Percentiles rank a stretch among this genome's conserved stretches.
Conservation (phyloP, 2,797 vertebrate species). For the Cyprinodon diabolis region DNA sequence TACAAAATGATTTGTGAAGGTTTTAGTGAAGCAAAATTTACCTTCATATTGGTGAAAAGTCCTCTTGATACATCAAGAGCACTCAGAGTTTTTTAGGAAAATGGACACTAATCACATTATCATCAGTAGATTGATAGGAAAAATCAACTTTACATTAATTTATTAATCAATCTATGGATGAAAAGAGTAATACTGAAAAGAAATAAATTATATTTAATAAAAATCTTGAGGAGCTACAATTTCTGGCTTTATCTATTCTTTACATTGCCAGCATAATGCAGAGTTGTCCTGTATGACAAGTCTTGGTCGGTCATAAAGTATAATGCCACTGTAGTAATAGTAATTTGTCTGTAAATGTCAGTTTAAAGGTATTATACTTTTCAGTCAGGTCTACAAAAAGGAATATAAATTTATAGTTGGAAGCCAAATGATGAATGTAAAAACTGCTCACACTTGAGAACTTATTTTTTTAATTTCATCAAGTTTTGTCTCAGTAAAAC, state of each 20-base stretch:
- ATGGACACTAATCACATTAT: no score
- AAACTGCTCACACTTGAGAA: slow-evolving; percentile 9
- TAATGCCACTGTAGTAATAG: neutral
- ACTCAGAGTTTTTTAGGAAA: no score
- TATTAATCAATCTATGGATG: slow-evolving; percentile 45
- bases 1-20: no score
- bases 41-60: no score
- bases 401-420: neutral
- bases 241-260: slow-evolving; percentile 40
- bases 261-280: slow-evolving; percentile 28
- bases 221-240: slow-evolving; percentile 46
- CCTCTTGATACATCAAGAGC: no score
- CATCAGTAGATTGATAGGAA: no score
- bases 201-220: slow-evolving; percentile 24
- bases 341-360: slow-evolving; percentile 19
- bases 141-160: neutral
- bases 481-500: neutral
- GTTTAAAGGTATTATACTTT: slow-evolving; percentile 1
- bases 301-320: slow-evolving; percentile 39
- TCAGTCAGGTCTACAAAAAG: neutral
- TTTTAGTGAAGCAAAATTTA: no score
- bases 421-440: slow-evolving; percentile 4
- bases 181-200: slow-evolving; percentile 21
- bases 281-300: slow-evolving; percentile 3
- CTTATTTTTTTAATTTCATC: no score